Evolutionary conservation across 2,113 vertebrate genomes (phyloP).

Genomic region (Epinephelus lanceolatus): DNA sequence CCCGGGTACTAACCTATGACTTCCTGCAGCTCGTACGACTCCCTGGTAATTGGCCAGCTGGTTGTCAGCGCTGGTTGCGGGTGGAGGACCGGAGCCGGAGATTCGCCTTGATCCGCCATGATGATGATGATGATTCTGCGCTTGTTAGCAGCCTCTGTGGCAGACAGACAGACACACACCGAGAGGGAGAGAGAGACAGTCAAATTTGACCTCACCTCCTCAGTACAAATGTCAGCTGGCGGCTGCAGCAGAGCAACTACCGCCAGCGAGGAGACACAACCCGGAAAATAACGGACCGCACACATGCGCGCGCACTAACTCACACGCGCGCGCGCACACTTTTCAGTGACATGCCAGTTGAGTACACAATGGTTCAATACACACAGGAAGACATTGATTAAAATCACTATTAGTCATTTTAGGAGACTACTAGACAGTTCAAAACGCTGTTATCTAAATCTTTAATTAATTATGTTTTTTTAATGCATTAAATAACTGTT

Average conservation of each 20-base stretch:
- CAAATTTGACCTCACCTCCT: constrained; percentile 73
- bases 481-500: too few species aligned
- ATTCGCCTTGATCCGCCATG: constrained; percentile 95
- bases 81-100: constrained; percentile 87
- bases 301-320: constrained; percentile 13
- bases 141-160: constrained; percentile 80
- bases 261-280: constrained; percentile 73
- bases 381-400: constrained; percentile 15
- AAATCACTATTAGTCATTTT: neutral
- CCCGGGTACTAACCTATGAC: constrained; percentile 92
- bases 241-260: constrained; percentile 70
- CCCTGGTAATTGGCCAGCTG: constrained; percentile 95
- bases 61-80: constrained; percentile 83
- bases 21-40: constrained; percentile 97
- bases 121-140: constrained; percentile 82
- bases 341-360: neutral
- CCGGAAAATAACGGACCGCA: constrained; percentile 80
- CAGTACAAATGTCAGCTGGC: constrained; percentile 72
- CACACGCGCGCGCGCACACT: neutral
- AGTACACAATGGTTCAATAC: neutral
- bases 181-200: constrained; percentile 31
- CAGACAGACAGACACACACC: constrained; percentile 62
- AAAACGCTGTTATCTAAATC: neutral
- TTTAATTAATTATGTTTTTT: neutral
- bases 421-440: too few species aligned